phyloP scores from a whole-genome alignment of 2,797 vertebrate genomes.

The Denticeps clupeoides region DNA sequence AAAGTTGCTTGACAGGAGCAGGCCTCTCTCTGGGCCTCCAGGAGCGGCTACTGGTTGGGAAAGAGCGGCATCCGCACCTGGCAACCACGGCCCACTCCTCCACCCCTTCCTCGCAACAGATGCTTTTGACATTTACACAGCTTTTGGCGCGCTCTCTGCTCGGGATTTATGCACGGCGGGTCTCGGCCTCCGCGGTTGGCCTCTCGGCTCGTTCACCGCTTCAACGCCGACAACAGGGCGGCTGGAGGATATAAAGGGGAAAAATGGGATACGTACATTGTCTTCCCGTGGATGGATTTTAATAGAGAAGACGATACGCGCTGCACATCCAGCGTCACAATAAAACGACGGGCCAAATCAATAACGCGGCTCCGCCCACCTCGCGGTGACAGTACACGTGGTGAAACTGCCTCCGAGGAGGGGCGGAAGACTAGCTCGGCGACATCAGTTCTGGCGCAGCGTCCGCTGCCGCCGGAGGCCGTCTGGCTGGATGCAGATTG shows the following conservation, averaged over 20 bases:
- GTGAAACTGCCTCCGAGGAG: slow-evolving; percentile 47
- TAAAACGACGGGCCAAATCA: slow-evolving; percentile 60
- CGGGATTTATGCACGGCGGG: slow-evolving; percentile 49
- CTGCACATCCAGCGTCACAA: slow-evolving; percentile 51
- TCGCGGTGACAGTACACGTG: slow-evolving; percentile 49
- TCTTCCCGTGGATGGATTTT: slow-evolving; percentile 43
- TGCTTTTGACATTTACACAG: slow-evolving; percentile 59
- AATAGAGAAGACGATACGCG: slow-evolving; percentile 55
- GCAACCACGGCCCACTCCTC: slow-evolving; percentile 32
- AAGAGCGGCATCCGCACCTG: slow-evolving; percentile 51
- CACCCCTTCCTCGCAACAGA: slow-evolving; percentile 33
- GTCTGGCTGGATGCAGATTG: slow-evolving; percentile 50
- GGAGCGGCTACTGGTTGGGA: slow-evolving; percentile 30
- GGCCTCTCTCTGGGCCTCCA: slow-evolving; percentile 33
- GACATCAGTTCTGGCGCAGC: slow-evolving; percentile 41
- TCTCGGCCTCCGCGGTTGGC: slow-evolving; percentile 44
- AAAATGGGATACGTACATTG: not conserved
- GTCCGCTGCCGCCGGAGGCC: slow-evolving; percentile 32
- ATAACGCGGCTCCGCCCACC: slow-evolving; percentile 61
- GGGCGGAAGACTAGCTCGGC: slow-evolving; percentile 36
- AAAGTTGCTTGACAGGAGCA: slow-evolving; percentile 48
- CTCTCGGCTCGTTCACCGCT: slow-evolving; percentile 20
- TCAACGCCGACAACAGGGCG: slow-evolving; percentile 40
- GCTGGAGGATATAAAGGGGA: no score
- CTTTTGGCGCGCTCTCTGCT: slow-evolving; percentile 55